Conservation (phyloP, 1,140 invertebrate species). For the Vanessa atalanta region DNA sequence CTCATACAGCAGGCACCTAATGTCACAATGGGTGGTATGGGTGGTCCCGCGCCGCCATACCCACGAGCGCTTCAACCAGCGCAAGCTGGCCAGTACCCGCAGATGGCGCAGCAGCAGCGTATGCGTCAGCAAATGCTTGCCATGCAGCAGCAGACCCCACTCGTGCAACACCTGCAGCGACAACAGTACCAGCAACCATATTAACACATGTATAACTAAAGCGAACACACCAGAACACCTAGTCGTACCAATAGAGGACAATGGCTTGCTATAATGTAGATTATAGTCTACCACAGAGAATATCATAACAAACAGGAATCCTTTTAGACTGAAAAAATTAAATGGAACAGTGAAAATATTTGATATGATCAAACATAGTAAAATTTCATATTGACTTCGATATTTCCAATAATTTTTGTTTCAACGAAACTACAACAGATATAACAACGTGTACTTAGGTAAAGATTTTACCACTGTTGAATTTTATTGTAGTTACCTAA, state of each 20-base stretch:
- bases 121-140: constrained; percentile 83
- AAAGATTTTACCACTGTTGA: no score
- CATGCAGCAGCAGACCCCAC: constrained; percentile 79
- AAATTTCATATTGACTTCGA: no score
- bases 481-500: no score
- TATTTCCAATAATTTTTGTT: no score
- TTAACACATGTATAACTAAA: constrained; percentile 41
- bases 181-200: constrained; percentile 81
- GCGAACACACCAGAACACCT: background rate
- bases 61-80: constrained; percentile 77
- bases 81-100: constrained; percentile 83
- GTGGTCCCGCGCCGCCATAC: constrained; percentile 84
- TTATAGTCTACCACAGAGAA: no score
- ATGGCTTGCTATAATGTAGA: background rate
- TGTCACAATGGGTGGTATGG: constrained; percentile 86
- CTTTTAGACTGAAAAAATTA: no score
- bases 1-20: constrained; percentile 81
- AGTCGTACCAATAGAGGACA: background rate
- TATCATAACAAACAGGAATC: no score
- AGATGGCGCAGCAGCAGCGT: constrained; percentile 79
- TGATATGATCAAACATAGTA: no score
- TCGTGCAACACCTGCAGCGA: constrained; percentile 80
- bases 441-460: no score
- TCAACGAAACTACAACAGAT: no score
- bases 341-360: no score